These are phyloP conservation scores for Strigamia crassipes DNA, from an alignment of 2,888 invertebrate species.

Conservation along the genomic window DNA sequence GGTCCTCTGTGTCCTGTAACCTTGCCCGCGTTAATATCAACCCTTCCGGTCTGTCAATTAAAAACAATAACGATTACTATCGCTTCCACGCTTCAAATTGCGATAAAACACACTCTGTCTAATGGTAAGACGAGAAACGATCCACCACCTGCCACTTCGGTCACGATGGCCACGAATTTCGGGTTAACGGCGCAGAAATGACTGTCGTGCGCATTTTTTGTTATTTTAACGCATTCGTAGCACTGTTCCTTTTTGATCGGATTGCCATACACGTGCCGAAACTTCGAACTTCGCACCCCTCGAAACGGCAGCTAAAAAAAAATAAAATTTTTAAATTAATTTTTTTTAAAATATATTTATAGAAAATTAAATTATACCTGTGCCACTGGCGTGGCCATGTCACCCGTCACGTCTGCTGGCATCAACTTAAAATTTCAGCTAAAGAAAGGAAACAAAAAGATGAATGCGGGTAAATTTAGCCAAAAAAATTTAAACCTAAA, in stretches of 20 bases:
- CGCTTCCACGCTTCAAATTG: not conserved
- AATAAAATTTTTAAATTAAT: not conserved
- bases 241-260: conserved; percentile 93
- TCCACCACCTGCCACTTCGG: conserved; percentile 94
- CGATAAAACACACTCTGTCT: conserved; percentile 72
- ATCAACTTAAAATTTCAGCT: conserved; percentile 41
- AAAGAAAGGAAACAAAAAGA: conserved; percentile 20
- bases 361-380: conserved; percentile 32
- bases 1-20: conserved; percentile 97
- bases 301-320: conserved; percentile 80
- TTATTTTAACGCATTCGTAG: conserved; percentile 95
- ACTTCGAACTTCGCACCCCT: conserved; percentile 95
- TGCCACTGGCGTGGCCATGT: conserved; percentile 44
- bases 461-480: not conserved
- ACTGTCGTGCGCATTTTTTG: conserved; percentile 94
- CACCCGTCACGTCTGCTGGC: conserved; percentile 47
- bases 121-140: conserved; percentile 93
- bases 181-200: conserved; percentile 98
- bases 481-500: not conserved
- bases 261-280: conserved; percentile 93
- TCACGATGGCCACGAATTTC: conserved; percentile 94
- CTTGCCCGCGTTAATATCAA: conserved; percentile 89
- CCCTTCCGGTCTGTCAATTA: conserved; percentile 79
- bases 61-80: conserved; percentile 5
- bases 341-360: not conserved